Conservation (phyloP, 2,888 invertebrate species). For the Caenorhabditis macrosperma region DNA sequence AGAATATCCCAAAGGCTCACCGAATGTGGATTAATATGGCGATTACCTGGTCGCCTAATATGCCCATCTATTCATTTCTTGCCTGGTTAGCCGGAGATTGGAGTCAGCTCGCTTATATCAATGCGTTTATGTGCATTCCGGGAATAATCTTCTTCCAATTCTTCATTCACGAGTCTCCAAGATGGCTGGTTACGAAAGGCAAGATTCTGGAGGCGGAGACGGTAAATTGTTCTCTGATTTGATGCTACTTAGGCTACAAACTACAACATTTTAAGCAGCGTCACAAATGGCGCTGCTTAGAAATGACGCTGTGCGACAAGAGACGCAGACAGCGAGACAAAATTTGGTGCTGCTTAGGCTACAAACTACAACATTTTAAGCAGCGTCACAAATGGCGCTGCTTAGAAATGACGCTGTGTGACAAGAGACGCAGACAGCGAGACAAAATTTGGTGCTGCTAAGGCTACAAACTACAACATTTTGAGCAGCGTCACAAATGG, state of each 20-base stretch:
- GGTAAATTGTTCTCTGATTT: constrained; percentile 17
- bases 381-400: too few species aligned
- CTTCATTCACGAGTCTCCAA: constrained; percentile 66
- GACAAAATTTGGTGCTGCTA: too few species aligned
- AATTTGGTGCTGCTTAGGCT: too few species aligned
- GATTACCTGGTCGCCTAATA: constrained; percentile 76
- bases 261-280: neutral
- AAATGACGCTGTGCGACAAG: too few species aligned
- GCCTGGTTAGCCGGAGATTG: constrained; percentile 61
- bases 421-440: too few species aligned
- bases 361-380: too few species aligned
- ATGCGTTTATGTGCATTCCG: constrained; percentile 59
- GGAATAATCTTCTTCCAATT: constrained; percentile 57
- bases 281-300: too few species aligned
- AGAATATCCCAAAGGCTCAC: constrained; percentile 75
- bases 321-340: too few species aligned
- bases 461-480: too few species aligned
- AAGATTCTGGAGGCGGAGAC: constrained; percentile 71
- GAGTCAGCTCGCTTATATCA: constrained; percentile 44
- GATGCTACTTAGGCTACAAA: neutral
- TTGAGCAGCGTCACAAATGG: too few species aligned
- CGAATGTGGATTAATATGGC: constrained; percentile 73
- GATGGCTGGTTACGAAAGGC: constrained; percentile 67
- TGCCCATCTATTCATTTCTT: constrained; percentile 71
- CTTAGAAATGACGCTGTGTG: too few species aligned